Percentiles rank a stretch among this genome's conserved stretches.
Evolutionary conservation across 2,113 vertebrate species (phyloP).

Genomic region (Hippocampus abdominalis): DNA sequence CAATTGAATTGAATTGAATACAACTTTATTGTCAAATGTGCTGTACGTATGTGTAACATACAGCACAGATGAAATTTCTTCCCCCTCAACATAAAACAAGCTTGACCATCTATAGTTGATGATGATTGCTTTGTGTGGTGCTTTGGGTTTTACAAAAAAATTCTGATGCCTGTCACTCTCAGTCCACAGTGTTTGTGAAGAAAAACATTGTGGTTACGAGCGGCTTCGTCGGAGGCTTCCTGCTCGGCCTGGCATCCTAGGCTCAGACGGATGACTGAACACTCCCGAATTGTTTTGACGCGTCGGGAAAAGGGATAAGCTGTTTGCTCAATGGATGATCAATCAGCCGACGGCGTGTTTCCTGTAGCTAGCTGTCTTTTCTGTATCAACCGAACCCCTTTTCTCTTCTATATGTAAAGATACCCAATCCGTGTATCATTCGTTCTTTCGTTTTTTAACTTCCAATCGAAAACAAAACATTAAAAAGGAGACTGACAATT

Average conservation of each 20-base stretch:
- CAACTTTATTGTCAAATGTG: too few species aligned
- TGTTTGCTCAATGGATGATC: conserved; percentile 28
- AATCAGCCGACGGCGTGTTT: conserved; percentile 21
- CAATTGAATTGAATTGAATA: too few species aligned
- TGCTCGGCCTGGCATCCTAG: conserved; percentile 92
- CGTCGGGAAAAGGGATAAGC: conserved; percentile 5
- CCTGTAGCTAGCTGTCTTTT: conserved; percentile 20
- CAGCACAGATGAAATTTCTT: too few species aligned
- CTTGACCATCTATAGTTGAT: too few species aligned
- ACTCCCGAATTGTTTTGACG: neutral
- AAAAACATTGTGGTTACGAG: conserved; percentile 94
- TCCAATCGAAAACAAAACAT: too few species aligned
- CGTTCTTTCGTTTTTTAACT: too few species aligned
- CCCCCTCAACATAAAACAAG: too few species aligned
- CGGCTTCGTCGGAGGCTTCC: conserved; percentile 94
- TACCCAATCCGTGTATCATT: too few species aligned
- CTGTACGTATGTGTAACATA: too few species aligned
- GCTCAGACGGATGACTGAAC: conserved; percentile 1
- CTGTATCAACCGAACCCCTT: conserved; percentile 16
- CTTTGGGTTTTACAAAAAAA: neutral
- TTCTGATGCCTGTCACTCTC: conserved; percentile 7
- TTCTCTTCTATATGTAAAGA: conserved; percentile 5
- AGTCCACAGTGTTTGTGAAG: conserved; percentile 96
- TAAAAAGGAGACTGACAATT: too few species aligned
- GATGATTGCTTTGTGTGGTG: neutral